Percentiles rank a stretch among this genome's conserved stretches.
These are phyloP conservation scores for Halcyon senegalensis DNA, from an alignment of 2,113 vertebrate genomes.

Conservation along the genomic window DNA sequence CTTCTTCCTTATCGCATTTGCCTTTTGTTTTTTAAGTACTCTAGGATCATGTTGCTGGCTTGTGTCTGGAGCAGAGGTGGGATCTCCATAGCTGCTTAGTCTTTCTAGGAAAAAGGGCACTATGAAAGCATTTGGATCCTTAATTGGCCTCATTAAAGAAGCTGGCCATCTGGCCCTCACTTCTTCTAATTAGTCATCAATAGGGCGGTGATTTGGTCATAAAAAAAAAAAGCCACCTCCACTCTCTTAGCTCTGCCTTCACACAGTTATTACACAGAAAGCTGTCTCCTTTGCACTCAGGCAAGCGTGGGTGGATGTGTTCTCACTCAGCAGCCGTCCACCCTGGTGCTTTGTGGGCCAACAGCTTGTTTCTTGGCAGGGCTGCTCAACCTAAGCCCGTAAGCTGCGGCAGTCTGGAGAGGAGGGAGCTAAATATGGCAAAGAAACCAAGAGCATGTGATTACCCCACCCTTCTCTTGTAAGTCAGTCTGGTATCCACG, in stretches of 20 bases:
- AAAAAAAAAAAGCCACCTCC: neutral
- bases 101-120: constrained; percentile 58
- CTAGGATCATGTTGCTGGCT: neutral
- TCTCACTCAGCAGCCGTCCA: constrained; percentile 44
- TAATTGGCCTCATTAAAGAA: constrained; percentile 53
- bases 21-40: neutral
- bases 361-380: constrained; percentile 57
- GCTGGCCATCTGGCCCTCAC: constrained; percentile 17
- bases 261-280: neutral
- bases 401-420: constrained; percentile 15
- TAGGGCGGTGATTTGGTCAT: neutral
- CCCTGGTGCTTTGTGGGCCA: constrained; percentile 5
- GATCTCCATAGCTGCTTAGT: neutral
- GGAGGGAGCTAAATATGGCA: constrained; percentile 41
- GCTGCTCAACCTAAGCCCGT: neutral
- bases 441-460: constrained; percentile 36
- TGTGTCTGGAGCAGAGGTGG: neutral
- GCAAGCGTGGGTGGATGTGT: neutral
- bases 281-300: neutral
- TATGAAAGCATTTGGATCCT: constrained; percentile 3
- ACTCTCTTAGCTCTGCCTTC: neutral
- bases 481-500: constrained; percentile 10
- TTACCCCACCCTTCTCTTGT: constrained; percentile 37
- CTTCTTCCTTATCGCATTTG: neutral
- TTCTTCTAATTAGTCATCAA: constrained; percentile 59